phyloP scores from a whole-genome alignment of 2,113 vertebrate species.

The Notechis scutatus region DNA sequence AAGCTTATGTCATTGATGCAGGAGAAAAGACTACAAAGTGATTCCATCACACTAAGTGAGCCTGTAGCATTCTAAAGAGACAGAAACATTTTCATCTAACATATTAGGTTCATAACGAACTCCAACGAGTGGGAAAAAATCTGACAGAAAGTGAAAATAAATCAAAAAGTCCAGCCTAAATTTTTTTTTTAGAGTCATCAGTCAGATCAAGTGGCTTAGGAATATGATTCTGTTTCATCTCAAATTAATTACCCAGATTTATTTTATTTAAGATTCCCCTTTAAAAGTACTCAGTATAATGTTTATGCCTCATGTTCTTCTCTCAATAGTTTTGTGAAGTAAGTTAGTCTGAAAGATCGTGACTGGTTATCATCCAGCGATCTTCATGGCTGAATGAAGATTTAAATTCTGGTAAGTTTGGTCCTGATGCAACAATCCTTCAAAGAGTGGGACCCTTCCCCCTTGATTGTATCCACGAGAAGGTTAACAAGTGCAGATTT shows the following conservation, averaged over 20 bases:
- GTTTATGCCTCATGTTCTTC: background rate
- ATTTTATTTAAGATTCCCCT: background rate
- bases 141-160: constrained; percentile 3
- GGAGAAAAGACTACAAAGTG: constrained; percentile 24
- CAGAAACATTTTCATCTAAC: constrained; percentile 26
- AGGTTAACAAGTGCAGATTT: too few species aligned
- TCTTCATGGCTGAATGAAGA: background rate
- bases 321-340: background rate
- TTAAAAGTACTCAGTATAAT: background rate
- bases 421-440: background rate
- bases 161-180: background rate
- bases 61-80: constrained; percentile 10
- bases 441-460: too few species aligned
- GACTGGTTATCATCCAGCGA: background rate
- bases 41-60: constrained; percentile 21
- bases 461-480: too few species aligned
- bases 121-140: background rate
- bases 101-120: constrained; percentile 14
- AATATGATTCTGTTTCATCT: background rate
- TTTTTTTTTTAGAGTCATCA: background rate
- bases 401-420: background rate
- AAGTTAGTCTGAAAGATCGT: background rate
- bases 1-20: constrained; percentile 9
- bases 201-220: background rate
- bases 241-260: background rate